Base-by-base conservation (phyloP, 2,888 invertebrate species). In the Amphipoea oculea region DNA sequence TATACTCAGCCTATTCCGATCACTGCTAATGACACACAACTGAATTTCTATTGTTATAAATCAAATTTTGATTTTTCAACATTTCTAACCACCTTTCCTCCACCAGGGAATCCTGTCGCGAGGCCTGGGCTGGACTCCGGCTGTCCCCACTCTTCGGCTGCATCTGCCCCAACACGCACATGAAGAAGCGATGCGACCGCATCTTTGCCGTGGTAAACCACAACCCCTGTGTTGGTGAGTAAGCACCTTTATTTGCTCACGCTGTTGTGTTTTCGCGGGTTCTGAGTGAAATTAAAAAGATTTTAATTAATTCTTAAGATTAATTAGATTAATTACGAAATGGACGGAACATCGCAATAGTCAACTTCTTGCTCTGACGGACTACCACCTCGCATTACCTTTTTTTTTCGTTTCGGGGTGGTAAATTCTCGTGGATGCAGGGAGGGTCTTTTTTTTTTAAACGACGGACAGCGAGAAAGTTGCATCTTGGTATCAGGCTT, bases 201-300 rank as follows among this genome's bases (percentile, higher is more conserved):
- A 98, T 99, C 96, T 99, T 99, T 97, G 98, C 98, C 88, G 98
- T 98, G 94, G 98, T 99, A 93, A 99, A 99, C 97, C 98, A 99
- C 97, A 99, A 99, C 97, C 99, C 99, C 79, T 99, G 99, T 96
- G 98, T 99, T 95, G 99, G 99, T 99, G 97, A 99, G 99, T 96
- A 92, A 86, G 89, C 93, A 91, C 91, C 87, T 88, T 89, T 89
- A 88, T 90, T 82, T 79, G 91, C 92, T 91, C 75, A 86, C 86
- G 91, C 92, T 91, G 87, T 88, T 79, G 81, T 92, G 88, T 91
- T 76, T 83, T 86, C 77, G 87, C 89, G 91, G 91, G 94, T 93
- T 94, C 94, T 94, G 96, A 96, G 95, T 95, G 94, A 95, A 95
- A 92, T 90, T 82, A 0, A 65, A 70, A 68, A 73, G 0, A 23